Percentiles rank a stretch among this genome's conserved stretches.
Evolutionary conservation across 2,888 invertebrate genomes (phyloP).

Genomic region (Rhingia campestris): DNA sequence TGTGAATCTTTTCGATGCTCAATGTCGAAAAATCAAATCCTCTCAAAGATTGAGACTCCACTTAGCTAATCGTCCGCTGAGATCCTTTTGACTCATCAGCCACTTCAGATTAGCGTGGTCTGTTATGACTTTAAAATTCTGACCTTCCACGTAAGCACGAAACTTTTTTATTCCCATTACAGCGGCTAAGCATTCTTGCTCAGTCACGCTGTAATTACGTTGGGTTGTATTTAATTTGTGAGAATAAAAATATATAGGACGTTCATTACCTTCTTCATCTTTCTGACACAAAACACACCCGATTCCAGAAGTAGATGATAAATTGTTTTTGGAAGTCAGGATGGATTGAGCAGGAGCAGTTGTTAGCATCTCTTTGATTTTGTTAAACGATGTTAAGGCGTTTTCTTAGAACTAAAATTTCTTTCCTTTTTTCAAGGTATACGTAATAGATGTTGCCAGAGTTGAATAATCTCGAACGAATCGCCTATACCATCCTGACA

Average conservation of each 20-base stretch:
- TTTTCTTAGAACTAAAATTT: conserved; percentile 9
- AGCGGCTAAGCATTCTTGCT: too few relatives aligned
- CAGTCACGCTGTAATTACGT: too few relatives aligned
- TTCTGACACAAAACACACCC: conserved; percentile 31
- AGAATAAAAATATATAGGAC: too few relatives aligned
- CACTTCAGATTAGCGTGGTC: not conserved
- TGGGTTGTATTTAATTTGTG: too few relatives aligned
- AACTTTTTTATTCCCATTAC: too few relatives aligned
- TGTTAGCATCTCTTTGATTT: not conserved
- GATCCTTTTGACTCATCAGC: too few relatives aligned
- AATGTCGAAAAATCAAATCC: too few relatives aligned
- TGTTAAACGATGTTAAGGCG: not conserved
- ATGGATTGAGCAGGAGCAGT: not conserved
- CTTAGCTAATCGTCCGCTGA: too few relatives aligned
- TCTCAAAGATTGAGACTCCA: too few relatives aligned
- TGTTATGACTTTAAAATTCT: conserved; percentile 38
- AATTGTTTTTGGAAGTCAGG: conserved; percentile 61
- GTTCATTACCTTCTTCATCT: too few relatives aligned
- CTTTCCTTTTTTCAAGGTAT: conserved; percentile 44
- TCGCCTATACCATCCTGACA: conserved; percentile 61
- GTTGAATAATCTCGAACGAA: conserved; percentile 46
- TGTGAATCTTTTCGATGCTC: too few relatives aligned
- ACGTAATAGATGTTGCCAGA: conserved; percentile 55
- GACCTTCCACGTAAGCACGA: not conserved
- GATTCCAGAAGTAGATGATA: conserved; percentile 44